Evolutionary conservation across 2,113 vertebrate species (phyloP).

Genomic region (Marcusenius ussheri): DNA sequence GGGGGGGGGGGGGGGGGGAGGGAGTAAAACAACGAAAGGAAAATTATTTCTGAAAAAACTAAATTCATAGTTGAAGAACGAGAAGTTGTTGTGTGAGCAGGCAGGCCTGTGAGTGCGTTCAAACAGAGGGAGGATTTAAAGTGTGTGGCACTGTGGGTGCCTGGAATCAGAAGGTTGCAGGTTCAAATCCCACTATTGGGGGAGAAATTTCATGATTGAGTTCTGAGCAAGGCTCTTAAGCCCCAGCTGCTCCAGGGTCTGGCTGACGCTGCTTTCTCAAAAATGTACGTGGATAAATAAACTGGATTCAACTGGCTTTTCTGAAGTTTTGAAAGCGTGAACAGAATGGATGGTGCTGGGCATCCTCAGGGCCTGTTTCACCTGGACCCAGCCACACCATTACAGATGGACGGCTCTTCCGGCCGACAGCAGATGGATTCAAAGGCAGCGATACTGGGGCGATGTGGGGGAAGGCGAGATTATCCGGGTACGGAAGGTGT

Average conservation of each 20-base stretch:
- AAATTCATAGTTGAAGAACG: neutral
- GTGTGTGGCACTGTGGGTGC: neutral
- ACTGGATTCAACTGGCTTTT: too few relatives aligned
- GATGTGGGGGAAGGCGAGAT: neutral
- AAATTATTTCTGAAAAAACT: conserved; percentile 29
- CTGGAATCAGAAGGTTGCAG: neutral
- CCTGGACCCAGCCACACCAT: neutral
- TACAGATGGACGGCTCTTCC: neutral
- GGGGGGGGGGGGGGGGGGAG: conserved; percentile 46
- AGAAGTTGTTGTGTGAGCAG: neutral
- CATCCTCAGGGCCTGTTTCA: too few relatives aligned
- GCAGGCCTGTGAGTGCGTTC: neutral
- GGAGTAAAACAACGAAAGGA: conserved; percentile 47
- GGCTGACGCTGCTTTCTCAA: too few relatives aligned
- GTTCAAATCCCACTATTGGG: neutral
- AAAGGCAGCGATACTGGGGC: neutral
- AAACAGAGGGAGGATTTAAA: neutral
- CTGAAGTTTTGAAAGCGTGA: too few relatives aligned
- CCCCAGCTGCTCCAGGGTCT: too few relatives aligned
- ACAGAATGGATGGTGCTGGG: too few relatives aligned
- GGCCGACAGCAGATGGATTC: neutral
- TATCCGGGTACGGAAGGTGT: too few relatives aligned
- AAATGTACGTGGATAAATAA: too few relatives aligned
- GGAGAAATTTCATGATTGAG: neutral
- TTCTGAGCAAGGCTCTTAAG: too few relatives aligned